Conservation (phyloP, 2,113 vertebrate species). For the Lagenorhynchus albirostris region DNA sequence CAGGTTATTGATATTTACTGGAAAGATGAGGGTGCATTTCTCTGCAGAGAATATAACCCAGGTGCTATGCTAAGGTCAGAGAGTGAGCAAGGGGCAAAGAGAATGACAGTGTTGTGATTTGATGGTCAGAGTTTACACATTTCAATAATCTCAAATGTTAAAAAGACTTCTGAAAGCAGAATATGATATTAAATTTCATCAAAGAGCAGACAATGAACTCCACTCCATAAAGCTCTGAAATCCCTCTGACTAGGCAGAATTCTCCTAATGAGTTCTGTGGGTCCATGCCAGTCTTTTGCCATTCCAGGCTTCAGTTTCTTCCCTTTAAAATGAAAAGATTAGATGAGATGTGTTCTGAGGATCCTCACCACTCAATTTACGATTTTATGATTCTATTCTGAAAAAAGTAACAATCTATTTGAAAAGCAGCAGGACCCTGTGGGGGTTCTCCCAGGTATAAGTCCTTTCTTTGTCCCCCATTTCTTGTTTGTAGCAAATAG, state of each 20-base stretch:
- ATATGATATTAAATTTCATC: not conserved
- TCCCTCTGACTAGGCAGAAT: fast-evolving
- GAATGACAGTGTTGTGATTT: not conserved
- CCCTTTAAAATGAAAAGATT: not conserved
- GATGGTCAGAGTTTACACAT: not conserved
- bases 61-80: not conserved
- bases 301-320: not conserved
- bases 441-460: too few relatives aligned
- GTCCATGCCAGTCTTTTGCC: not conserved
- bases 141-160: not conserved
- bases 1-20: not conserved
- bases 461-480: too few relatives aligned
- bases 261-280: not conserved
- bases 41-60: not conserved
- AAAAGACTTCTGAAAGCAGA: not conserved
- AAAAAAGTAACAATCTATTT: not conserved
- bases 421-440: too few relatives aligned
- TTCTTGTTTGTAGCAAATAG: too few relatives aligned
- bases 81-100: not conserved
- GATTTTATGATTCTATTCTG: not conserved
- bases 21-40: not conserved
- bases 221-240: not conserved
- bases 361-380: not conserved
- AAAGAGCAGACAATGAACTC: not conserved
- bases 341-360: not conserved